These are phyloP conservation scores for Orchestes rusci DNA, from an alignment of 2,888 invertebrate species.

Conservation along the genomic window DNA sequence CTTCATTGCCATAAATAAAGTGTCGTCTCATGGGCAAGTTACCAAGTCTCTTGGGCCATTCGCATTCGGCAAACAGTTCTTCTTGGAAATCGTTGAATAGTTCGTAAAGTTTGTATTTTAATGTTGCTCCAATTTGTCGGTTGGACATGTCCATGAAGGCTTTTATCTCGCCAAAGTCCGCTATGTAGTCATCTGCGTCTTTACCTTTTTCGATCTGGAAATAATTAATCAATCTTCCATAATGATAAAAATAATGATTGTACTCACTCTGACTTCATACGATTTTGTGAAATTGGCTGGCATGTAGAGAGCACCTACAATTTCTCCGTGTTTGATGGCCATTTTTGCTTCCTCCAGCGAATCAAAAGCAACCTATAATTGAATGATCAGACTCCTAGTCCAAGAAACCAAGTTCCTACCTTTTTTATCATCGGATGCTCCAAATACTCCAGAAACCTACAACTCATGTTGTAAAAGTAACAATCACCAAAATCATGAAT, in stretches of 20 bases:
- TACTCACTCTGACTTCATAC: conserved; percentile 47
- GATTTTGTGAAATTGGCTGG: conserved; percentile 65
- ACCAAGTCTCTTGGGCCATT: conserved; percentile 50
- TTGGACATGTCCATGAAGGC: conserved; percentile 50
- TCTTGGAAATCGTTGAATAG: conserved; percentile 59
- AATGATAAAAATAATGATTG: too few relatives aligned
- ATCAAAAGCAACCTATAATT: conserved; percentile 46
- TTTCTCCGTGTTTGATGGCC: conserved; percentile 49
- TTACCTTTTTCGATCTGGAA: conserved; percentile 47
- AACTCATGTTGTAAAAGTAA: conserved; percentile 52
- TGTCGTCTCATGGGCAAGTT: conserved; percentile 57
- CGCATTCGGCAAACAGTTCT: conserved; percentile 57
- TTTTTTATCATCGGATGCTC: conserved; percentile 49
- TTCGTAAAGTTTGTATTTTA: conserved; percentile 62
- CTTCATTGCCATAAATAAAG: conserved; percentile 60
- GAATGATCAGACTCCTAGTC: not conserved
- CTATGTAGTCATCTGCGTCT: conserved; percentile 47
- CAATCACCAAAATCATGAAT: conserved; percentile 38
- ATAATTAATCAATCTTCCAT: not conserved
- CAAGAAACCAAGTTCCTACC: conserved; percentile 16
- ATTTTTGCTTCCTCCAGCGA: conserved; percentile 48
- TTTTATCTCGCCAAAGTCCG: conserved; percentile 57
- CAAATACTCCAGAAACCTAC: conserved; percentile 54
- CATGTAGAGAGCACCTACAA: conserved; percentile 62
- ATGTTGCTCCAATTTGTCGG: conserved; percentile 63